Base-by-base conservation (phyloP, 2,797 vertebrate genomes). In the Agapornis canus region DNA sequence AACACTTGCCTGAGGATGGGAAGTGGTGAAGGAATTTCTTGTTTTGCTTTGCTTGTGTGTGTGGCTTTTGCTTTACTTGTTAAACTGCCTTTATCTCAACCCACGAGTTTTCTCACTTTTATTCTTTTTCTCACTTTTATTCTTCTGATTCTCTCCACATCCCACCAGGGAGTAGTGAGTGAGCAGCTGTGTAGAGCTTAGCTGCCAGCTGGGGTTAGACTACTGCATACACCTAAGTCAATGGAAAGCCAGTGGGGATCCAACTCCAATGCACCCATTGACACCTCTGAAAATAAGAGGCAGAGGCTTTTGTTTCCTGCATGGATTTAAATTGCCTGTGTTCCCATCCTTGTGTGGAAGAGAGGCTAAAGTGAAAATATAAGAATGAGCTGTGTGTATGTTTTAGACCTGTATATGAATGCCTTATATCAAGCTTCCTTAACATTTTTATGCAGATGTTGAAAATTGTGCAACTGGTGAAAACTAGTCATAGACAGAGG, bases 351-450 rank as follows among this genome's bases (percentile, higher is more conserved):
- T 51, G 6, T 63, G 18, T 65, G 16, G 20, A 72, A 83, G 69
- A 66, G 13, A 73, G 35, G 29, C 19, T 70, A n/a, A 85, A 63
- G 4, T 54, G 25, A 70, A 80, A 85, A 56, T 11, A 4, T 9
- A 63, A 25, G 9, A 60, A 66, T 13, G 21, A 13, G 29, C 48
- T 47, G 6, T 0, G 0, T 37, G 4, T 27, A 4, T 69, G 2
- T 10, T 88, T 59, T 45, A 78, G 47, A 47, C 19, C 18, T 43
- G 16, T 56, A 11, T 70, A 43, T 52, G 21, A n/a, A 27, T 25
- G 29, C 14, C 18, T 84, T 73, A 57, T 9, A 15, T 60, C 25
- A 64, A 26, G 6, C 16, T 65, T 65, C 60, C 29, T 9, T 19
- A 45, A 4, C 6, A n/a, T 64, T 64, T 26, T 60, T 65, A 47